Evolutionary conservation across 2,113 vertebrate species (phyloP), one percentile per base, ranked within the genome.

Genomic region (Sphaerodactylus townsendi): DNA sequence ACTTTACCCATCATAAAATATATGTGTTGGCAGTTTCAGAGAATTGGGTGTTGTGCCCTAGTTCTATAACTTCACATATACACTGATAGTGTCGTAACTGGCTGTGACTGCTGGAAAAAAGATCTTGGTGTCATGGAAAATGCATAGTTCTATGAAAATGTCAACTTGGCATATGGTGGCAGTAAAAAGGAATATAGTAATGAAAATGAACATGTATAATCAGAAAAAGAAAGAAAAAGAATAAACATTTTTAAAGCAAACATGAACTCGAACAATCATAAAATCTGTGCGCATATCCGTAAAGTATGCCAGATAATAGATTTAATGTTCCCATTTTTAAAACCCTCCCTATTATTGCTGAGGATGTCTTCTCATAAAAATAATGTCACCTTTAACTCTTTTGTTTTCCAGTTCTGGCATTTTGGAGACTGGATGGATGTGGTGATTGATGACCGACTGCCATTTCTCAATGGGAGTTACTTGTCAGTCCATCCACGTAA

Each of bases 381-480:
- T 28, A 66, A 56, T 1, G 5, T 84, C 2, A 8, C 82, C 72
- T 8, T 79, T 68, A 71, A 71, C 1, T 79, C 2, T 46, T 56
- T 76, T 69, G 0, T 37, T 71, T 93, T 92, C 33, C 85, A 97
- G 96, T 96, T 97, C 92, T 97, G 96, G 97, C 94, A 95, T 64
- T 95, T 70, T 48, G 96, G 96, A 85, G 93, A 92, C 23, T 97
- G 96, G 96, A 92, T 96, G 62, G 97, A 97, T 59, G 95, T 96
- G 77, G 97, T 97, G 85, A 91, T 97, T 46, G 96, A 97, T 3
- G 96, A 97, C 82, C 92, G 75, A 1, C 91, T 97, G 79, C 97
- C 96, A 2, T 65, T 90, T 82, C 48, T 92, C 2, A 85, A 82
- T 69, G 90, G 86, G 62, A 82, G 48, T 25, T 95, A 88, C 91